Percentiles rank a stretch among this genome's conserved stretches.
Conservation (phyloP, 2,797 vertebrate genomes). For the Syncerus caffer region DNA sequence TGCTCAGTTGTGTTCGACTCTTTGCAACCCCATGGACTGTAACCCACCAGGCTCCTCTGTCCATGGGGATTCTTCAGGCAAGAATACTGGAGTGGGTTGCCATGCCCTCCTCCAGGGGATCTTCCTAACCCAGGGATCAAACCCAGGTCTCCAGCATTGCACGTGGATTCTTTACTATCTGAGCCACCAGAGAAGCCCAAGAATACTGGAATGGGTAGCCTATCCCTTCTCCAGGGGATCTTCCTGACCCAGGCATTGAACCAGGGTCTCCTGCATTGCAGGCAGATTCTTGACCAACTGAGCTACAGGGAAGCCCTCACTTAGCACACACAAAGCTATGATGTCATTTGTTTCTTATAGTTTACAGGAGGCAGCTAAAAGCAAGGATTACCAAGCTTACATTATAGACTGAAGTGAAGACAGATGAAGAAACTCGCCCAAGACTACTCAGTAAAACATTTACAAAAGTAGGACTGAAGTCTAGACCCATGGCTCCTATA, state of each 20-base stretch:
- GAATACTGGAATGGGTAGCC: not conserved
- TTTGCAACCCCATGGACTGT: not conserved
- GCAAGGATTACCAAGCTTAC: not conserved
- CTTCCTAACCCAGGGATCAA: not conserved
- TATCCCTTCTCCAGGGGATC: not conserved
- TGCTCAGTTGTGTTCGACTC: accelerated
- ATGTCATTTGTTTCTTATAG: not conserved
- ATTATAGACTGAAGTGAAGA: not conserved
- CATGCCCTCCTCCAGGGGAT: not conserved
- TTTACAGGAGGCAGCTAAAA: not conserved
- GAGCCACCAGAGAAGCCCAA: not conserved
- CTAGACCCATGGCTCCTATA: not conserved
- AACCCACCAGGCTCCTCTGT: not conserved
- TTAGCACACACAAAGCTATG: not conserved
- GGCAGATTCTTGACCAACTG: not conserved
- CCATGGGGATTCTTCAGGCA: not conserved
- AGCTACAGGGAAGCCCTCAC: not conserved
- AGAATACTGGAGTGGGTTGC: not conserved
- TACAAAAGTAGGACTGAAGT: not conserved
- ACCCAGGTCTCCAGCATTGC: not conserved
- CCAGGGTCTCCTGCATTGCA: not conserved
- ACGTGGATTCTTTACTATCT: not conserved
- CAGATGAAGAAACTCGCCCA: not conserved
- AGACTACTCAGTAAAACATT: not conserved
- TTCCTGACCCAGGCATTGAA: not conserved